Evolutionary conservation across 1,140 invertebrate genomes (phyloP), one percentile per base, ranked within the genome.

Genomic region (Andrena cerasifolii): DNA sequence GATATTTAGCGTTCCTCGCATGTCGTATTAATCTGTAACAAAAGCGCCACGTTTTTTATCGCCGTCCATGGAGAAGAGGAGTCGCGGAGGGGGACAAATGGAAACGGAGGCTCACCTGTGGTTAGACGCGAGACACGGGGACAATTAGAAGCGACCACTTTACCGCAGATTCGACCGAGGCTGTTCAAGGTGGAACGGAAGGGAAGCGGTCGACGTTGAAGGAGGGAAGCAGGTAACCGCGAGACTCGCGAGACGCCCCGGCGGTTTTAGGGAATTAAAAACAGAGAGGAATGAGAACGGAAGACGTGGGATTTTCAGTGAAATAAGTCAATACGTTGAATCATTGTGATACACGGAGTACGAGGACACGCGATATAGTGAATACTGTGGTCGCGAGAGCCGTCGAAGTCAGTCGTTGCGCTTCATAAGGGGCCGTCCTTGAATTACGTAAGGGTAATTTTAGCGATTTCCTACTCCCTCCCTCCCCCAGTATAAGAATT

Each of bases 41-140:
- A 79, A 80, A 73, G 58, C 70, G 70, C 78, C 75, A 63, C 80
- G 67, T 88, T 89, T 88, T 86, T 86, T 87, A 89, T 87, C 80
- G 81, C 86, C 84, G 86, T 88, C 86, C 84, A 85, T 83, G 8
- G 68, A 71, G 54, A 78, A 47, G 81, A 40, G 58, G n/a, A n/a
- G 74, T 78, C 21, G 51, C 56, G 49, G n/a, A 21, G 43, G n/a
- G 28, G 26, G 16, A 40, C 8, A 68, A 59, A 75, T 16, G 40
- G 26, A 18, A 63, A 73, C 43, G 45, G 40, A 65, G 68, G 59
- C 40, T 66, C 33, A 58, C 26, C 45, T 49, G 47, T 43, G 45
- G 40, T 80, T 49, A 36, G 45, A 53, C n/a, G 54, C 16, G 47
- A 21, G 71, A 16, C 5, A 43, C 5, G 58, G 49, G n/a, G 53